These are phyloP conservation scores for Anguilla obscura DNA, from an alignment of 2,797 vertebrate genomes.

Conservation along the genomic window DNA sequence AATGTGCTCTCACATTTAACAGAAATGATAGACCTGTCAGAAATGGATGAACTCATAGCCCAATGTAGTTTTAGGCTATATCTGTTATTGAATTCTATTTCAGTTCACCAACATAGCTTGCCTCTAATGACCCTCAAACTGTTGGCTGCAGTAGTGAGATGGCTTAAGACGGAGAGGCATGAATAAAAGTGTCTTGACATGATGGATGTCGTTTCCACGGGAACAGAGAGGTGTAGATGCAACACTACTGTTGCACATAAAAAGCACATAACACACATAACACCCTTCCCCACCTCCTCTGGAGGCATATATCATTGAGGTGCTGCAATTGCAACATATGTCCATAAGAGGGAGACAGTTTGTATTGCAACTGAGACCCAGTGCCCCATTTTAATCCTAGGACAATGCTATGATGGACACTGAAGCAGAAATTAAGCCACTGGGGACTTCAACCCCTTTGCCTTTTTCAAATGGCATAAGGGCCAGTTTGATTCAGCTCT, in stretches of 20 bases:
- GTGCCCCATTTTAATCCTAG: not conserved
- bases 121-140: not conserved
- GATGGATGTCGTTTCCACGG: not conserved
- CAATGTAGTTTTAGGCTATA: not conserved
- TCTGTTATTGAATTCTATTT: not conserved
- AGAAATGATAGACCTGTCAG: not conserved
- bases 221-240: not conserved
- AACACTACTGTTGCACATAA: not conserved
- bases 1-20: not conserved
- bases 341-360: slow-evolving; percentile 18
- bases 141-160: not conserved
- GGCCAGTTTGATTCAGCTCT: not conserved
- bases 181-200: not conserved
- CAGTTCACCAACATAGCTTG: not conserved
- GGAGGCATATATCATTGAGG: not conserved
- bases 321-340: not conserved
- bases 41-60: not conserved
- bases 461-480: not conserved
- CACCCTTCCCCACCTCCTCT: not conserved
- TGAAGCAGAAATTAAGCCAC: not conserved
- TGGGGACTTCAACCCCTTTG: not conserved
- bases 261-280: not conserved
- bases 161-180: not conserved
- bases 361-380: not conserved
- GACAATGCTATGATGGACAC: not conserved